A percentile compares a stretch with the other conserved stretches of the same genome.
Evolutionary conservation across 92 coral and sea anemone genomes (phyloP).

Genomic region (Muricea muricata): DNA sequence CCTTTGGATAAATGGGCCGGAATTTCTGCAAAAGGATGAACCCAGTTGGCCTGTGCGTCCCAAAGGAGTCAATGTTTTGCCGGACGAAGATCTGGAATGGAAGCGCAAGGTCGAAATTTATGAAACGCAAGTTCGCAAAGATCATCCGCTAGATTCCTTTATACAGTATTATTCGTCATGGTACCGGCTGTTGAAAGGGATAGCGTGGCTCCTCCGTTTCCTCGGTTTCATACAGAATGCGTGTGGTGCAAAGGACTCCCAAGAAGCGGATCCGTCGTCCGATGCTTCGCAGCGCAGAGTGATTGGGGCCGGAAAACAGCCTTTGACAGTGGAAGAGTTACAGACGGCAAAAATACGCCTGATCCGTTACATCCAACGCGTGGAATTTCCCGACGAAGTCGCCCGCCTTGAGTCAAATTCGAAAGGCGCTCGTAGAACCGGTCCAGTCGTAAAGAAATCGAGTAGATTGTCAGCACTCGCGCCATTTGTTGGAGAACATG

Average conservation of each 20-base stretch:
- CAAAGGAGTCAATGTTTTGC: not conserved
- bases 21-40: slow-evolving; percentile 1
- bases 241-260: not conserved
- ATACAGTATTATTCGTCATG: slow-evolving; percentile 10
- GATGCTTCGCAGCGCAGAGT: too few species aligned
- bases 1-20: slow-evolving; percentile 27
- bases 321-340: not conserved
- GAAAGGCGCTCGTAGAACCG: too few species aligned
- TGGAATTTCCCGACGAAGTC: not conserved
- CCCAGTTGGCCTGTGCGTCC: not conserved
- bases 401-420: not conserved
- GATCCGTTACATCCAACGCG: not conserved
- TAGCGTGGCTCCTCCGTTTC: not conserved
- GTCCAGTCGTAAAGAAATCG: not conserved
- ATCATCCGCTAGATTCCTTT: not conserved
- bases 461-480: not conserved
- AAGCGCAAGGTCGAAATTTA: slow-evolving; percentile 6
- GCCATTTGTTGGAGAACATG: not conserved
- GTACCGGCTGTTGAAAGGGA: not conserved
- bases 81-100: slow-evolving; percentile 14
- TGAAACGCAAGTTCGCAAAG: not conserved
- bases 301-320: not conserved
- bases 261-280: not conserved
- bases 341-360: not conserved
- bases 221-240: not conserved